Percentiles rank a stretch among this genome's conserved stretches.
Evolutionary conservation across 2,888 invertebrate species (phyloP).

Genomic region (Hartigia nigra): DNA sequence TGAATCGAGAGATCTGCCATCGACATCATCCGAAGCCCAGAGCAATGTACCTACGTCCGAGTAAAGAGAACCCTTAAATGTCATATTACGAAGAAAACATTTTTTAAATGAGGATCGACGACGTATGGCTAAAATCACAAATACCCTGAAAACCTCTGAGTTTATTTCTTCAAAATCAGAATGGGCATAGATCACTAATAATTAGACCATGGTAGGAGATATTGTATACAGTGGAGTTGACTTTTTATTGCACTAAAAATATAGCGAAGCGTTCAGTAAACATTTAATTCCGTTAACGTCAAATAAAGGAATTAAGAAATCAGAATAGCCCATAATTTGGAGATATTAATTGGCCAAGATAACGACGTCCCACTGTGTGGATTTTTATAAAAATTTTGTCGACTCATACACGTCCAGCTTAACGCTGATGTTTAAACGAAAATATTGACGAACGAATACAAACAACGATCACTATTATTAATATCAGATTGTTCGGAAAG

Average conservation of each 20-base stretch:
- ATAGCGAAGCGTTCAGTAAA: background rate
- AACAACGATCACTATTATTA: background rate
- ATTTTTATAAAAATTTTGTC: background rate
- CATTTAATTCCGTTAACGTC: background rate
- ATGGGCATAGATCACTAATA: background rate
- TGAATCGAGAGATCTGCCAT: conserved; percentile 40
- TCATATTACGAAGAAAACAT: background rate
- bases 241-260: background rate
- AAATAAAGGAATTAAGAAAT: background rate
- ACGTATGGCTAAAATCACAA: background rate
- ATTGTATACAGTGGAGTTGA: background rate
- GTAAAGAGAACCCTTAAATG: conserved; percentile 6
- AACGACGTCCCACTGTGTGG: background rate
- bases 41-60: conserved; percentile 37
- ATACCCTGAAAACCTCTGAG: background rate
- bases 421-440: background rate
- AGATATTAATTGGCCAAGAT: background rate
- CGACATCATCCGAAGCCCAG: conserved; percentile 37
- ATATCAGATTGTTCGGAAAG: no score
- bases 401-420: background rate
- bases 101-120: background rate
- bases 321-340: background rate
- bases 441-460: background rate
- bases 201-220: background rate
- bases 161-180: background rate